Base-by-base conservation (phyloP, 1,140 invertebrate species). In the Eurytemora carolleeae region DNA sequence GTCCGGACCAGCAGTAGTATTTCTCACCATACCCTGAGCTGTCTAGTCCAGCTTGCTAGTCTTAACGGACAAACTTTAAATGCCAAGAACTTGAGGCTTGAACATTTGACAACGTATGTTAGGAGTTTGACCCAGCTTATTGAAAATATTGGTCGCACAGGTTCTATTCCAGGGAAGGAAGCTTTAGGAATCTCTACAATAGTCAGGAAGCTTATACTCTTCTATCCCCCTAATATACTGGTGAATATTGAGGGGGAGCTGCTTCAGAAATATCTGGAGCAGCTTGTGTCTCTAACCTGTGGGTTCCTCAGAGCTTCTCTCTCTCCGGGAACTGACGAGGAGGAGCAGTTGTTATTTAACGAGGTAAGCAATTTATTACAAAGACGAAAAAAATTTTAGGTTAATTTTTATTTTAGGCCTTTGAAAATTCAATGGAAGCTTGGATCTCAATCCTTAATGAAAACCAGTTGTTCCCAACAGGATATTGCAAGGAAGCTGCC, bases 381-480 rank as follows among this genome's bases (percentile, higher is more conserved):
- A n/a, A 15, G 24, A 57, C 24, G 18, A 0, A 1, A 19, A n/a
- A 22, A 12, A 44, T 44, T 44, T 44, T 44, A n/a, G 7, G n/a
- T 44, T 44, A 44, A 7, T 44, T 24, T 58, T 3, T 16, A 31
- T 3, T 44, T 2, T 23, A 89, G 70, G 83, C 85, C 1, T 80
- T 87, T 67, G 85, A 87, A 65, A 80, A 80, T 64, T 81, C 88
- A 68, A 72, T 91, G n/a, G 80, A 83, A 68, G 80, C 82, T 0
- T 92, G 87, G 87, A 75, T 81, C 53, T 76, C 76, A 24, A 72
- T 86, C 63, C 70, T 83, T 7, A 76, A 77, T 63, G 79, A 83
- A 24, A 67, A 66, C 17, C 69, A 75, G 1, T 68, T 74, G 67
- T 78, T 81, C 26, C 78, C 79, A 18, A 66, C 71, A 2, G 76